Evolutionary conservation across 1,140 invertebrate genomes (phyloP).

Genomic region (Drosophila tropicalis): DNA sequence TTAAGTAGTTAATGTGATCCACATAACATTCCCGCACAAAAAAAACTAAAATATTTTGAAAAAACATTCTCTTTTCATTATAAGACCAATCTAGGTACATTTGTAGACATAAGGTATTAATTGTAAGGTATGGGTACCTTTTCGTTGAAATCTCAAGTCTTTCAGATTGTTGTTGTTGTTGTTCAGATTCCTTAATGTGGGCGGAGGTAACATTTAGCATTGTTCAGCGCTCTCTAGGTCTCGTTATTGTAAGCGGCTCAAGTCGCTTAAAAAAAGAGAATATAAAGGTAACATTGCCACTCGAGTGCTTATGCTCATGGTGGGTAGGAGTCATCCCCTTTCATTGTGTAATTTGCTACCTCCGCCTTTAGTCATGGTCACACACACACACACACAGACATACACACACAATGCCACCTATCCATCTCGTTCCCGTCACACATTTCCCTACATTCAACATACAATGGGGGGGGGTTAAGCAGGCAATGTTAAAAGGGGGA

Average conservation of each 20-base stretch:
- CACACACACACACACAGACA: too few species aligned
- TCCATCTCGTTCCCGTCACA: background rate
- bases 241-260: constrained; percentile 7
- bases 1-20: too few species aligned
- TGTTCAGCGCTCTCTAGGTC: constrained; percentile 3
- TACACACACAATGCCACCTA: background rate
- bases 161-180: background rate
- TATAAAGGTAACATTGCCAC: constrained; percentile 19
- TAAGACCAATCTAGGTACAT: too few species aligned
- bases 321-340: background rate
- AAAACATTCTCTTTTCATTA: too few species aligned
- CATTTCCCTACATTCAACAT: background rate
- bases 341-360: constrained; percentile 3
- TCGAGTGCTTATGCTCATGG: constrained; percentile 8
- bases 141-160: too few species aligned
- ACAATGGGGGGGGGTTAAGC: constrained; percentile 3
- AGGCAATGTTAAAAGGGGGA: too few species aligned
- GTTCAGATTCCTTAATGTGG: background rate
- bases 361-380: too few species aligned
- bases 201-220: background rate
- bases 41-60: too few species aligned
- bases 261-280: background rate
- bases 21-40: too few species aligned
- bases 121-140: too few species aligned
- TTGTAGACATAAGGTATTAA: too few species aligned